Evolutionary conservation across 2,113 vertebrate species (phyloP).

Genomic region (Pampusana beccarii): DNA sequence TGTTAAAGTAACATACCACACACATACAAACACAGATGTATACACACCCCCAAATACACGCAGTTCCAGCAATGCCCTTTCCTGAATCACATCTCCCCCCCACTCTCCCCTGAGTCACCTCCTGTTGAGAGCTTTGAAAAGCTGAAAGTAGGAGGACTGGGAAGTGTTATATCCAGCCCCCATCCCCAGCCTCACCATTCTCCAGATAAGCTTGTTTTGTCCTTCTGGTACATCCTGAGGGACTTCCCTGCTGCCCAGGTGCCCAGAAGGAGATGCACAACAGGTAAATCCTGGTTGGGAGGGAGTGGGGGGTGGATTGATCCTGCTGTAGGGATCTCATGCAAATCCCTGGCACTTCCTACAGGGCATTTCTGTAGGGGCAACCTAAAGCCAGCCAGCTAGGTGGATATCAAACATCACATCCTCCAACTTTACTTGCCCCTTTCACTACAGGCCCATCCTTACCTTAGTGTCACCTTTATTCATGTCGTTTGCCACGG

Average conservation of each 20-base stretch:
- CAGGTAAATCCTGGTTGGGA: background rate
- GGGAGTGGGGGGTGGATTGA: background rate
- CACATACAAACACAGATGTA: background rate
- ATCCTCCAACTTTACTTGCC: background rate
- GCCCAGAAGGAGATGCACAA: background rate
- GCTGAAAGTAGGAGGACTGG: slow-evolving; percentile 27
- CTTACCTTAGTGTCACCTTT: slow-evolving; percentile 81
- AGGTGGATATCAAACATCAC: background rate
- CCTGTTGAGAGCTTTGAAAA: slow-evolving; percentile 27
- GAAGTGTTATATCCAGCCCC: background rate
- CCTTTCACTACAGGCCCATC: background rate
- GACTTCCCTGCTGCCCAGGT: background rate
- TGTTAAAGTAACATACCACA: background rate
- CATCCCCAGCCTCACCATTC: background rate
- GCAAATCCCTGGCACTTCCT: background rate
- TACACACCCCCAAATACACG: background rate
- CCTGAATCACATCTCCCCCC: slow-evolving; percentile 41
- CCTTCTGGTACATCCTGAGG: background rate
- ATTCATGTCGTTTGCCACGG: slow-evolving; percentile 72
- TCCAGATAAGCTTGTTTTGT: background rate
- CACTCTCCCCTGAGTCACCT: slow-evolving; percentile 52
- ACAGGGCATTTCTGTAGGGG: background rate
- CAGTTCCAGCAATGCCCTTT: background rate
- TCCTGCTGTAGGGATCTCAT: background rate
- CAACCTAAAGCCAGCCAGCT: background rate